Conservation (phyloP, 2,888 invertebrate genomes). For the Drosophila neotestacea region DNA sequence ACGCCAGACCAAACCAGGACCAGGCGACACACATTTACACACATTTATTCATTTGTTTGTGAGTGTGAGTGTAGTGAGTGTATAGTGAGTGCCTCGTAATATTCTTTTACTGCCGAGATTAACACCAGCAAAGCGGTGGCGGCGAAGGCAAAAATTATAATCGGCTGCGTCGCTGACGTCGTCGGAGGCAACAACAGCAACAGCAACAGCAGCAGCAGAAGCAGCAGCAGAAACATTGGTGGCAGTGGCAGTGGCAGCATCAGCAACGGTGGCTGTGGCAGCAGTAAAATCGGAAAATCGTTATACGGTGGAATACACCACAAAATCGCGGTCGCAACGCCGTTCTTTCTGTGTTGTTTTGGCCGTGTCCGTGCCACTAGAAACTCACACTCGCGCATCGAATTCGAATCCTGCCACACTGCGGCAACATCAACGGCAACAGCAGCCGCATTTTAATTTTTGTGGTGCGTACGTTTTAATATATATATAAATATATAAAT, state of each 20-base stretch:
- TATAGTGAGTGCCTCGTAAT: conserved; percentile 49
- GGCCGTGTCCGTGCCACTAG: conserved; percentile 58
- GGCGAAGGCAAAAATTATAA: conserved; percentile 59
- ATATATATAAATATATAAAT: conserved; percentile 32
- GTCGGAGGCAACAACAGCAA: conserved; percentile 9
- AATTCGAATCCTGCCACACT: conserved; percentile 60
- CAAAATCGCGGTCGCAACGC: conserved; percentile 65
- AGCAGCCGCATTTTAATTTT: conserved; percentile 72
- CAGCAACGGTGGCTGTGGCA: conserved; percentile 36
- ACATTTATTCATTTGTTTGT: conserved; percentile 14
- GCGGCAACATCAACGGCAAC: conserved; percentile 37
- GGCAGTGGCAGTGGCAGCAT: conserved; percentile 35
- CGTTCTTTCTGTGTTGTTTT: conserved; percentile 49
- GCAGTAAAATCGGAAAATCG: conserved; percentile 75
- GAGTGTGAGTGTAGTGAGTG: conserved; percentile 20
- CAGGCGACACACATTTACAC: conserved; percentile 65
- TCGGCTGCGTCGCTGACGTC: conserved; percentile 41
- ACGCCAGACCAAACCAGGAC: conserved; percentile 51
- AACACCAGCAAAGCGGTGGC: conserved; percentile 43
- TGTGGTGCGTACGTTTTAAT: conserved; percentile 69
- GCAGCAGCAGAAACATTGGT: conserved; percentile 20
- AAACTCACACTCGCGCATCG: conserved; percentile 67
- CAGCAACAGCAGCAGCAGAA: conserved; percentile 21
- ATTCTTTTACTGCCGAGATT: conserved; percentile 64
- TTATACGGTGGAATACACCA: conserved; percentile 69